Conservation (phyloP, 2,797 vertebrate genomes). For the Clarias fuscus region DNA sequence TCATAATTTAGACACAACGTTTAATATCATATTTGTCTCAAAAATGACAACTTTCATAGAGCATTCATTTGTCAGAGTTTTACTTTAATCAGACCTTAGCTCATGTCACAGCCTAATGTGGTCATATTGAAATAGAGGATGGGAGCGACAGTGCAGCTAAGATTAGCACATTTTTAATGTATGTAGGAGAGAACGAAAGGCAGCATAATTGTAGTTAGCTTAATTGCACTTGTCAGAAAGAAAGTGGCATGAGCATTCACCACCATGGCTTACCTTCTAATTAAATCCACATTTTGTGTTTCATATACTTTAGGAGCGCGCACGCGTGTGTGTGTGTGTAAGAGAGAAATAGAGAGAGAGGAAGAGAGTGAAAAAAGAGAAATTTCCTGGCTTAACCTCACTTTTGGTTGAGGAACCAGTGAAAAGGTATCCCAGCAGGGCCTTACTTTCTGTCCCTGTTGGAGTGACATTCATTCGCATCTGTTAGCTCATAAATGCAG, state of each 20-base stretch:
- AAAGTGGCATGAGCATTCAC: slow-evolving; percentile 21
- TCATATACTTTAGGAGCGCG: background rate
- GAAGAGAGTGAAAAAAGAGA: background rate
- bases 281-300: slow-evolving; percentile 27
- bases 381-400: background rate
- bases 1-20: slow-evolving; percentile 13
- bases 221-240: slow-evolving; percentile 35
- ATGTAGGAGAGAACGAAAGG: background rate
- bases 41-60: background rate
- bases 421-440: slow-evolving; percentile 11
- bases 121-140: slow-evolving; percentile 27
- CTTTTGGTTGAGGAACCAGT: background rate
- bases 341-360: background rate
- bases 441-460: background rate
- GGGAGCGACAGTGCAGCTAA: background rate
- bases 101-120: slow-evolving; percentile 18
- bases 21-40: background rate
- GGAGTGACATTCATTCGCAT: background rate
- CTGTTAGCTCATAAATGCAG: background rate
- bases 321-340: no score
- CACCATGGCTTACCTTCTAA: slow-evolving; percentile 23
- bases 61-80: slow-evolving; percentile 18
- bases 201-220: slow-evolving; percentile 37
- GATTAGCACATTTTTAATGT: slow-evolving; percentile 29
- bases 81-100: slow-evolving; percentile 6